A percentile compares a stretch with the other conserved stretches of the same genome.
These are phyloP conservation scores for Tachysurus vachellii DNA, from an alignment of 2,113 vertebrate species.

Conservation along the genomic window DNA sequence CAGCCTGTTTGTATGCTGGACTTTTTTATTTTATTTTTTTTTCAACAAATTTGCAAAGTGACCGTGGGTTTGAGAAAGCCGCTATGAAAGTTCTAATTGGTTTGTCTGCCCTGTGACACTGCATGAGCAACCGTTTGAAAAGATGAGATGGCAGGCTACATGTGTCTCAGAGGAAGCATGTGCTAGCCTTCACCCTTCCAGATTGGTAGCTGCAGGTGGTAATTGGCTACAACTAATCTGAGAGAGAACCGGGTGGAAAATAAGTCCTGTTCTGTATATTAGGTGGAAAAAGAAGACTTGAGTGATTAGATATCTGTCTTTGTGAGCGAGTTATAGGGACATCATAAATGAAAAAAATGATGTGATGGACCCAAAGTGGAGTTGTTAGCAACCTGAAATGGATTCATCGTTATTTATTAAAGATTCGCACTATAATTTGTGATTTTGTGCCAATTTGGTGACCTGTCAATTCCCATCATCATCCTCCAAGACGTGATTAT, in stretches of 20 bases:
- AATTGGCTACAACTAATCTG: neutral
- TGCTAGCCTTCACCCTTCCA: conserved; percentile 18
- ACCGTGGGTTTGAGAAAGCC: neutral
- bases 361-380: neutral
- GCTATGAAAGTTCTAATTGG: neutral
- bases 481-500: neutral
- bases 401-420: neutral
- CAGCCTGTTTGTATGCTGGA: neutral
- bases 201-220: conserved; percentile 12
- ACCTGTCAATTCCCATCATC: neutral
- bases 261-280: no score
- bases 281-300: neutral
- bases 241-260: neutral
- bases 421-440: neutral
- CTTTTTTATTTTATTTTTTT: neutral
- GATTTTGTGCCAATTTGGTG: neutral
- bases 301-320: neutral
- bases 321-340: neutral
- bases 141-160: neutral
- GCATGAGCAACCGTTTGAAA: neutral
- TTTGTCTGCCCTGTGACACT: neutral
- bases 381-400: neutral
- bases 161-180: conserved; percentile 4
- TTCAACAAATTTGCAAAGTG: no score
- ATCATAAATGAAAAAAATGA: neutral